Percentiles rank a stretch among this genome's conserved stretches.
These are phyloP conservation scores for Drosophila kohkoa DNA, from an alignment of 1,140 invertebrate genomes.

Conservation along the genomic window DNA sequence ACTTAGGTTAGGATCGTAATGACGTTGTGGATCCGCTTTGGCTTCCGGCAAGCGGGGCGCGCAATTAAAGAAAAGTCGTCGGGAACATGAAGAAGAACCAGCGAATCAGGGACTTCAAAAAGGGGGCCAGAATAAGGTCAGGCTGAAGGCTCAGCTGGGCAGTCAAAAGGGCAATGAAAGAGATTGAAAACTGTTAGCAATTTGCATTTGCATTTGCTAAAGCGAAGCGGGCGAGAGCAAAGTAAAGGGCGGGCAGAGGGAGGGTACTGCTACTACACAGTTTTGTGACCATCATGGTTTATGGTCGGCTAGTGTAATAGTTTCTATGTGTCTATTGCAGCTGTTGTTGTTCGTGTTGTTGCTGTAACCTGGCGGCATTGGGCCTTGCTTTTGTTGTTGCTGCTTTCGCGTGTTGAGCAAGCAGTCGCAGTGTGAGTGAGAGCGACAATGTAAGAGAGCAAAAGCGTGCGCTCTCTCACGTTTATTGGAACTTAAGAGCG, in stretches of 20 bases:
- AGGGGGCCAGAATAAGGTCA: slow-evolving; percentile 60
- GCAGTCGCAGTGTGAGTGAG: slow-evolving; percentile 21
- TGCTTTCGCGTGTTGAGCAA: slow-evolving; percentile 47
- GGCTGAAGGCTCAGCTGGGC: slow-evolving; percentile 26
- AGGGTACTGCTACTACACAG: slow-evolving; percentile 23
- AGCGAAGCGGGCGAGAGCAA: neutral
- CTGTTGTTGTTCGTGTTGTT: slow-evolving; percentile 58
- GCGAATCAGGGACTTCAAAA: slow-evolving; percentile 15
- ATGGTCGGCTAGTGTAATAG: slow-evolving; percentile 76
- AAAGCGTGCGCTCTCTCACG: neutral
- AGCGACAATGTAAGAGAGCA: slow-evolving; percentile 16
- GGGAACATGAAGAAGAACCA: slow-evolving; percentile 8
- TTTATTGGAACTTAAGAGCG: slow-evolving; percentile 35
- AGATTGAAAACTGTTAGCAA: slow-evolving; percentile 62
- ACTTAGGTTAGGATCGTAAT: slow-evolving; percentile 30
- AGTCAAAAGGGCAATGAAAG: slow-evolving; percentile 42
- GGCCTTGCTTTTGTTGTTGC: slow-evolving; percentile 49
- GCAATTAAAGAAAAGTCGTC: slow-evolving; percentile 24
- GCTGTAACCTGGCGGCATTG: slow-evolving; percentile 51
- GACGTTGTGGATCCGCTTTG: slow-evolving; percentile 9
- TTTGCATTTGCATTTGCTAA: slow-evolving; percentile 54
- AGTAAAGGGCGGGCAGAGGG: neutral
- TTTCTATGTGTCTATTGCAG: slow-evolving; percentile 62
- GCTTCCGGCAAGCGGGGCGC: slow-evolving; percentile 33
- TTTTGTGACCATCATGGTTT: slow-evolving; percentile 76